Percentiles rank a stretch among this genome's conserved stretches.
Conservation (phyloP, 2,113 vertebrate species). For the Hydrochoerus hydrochaeris region DNA sequence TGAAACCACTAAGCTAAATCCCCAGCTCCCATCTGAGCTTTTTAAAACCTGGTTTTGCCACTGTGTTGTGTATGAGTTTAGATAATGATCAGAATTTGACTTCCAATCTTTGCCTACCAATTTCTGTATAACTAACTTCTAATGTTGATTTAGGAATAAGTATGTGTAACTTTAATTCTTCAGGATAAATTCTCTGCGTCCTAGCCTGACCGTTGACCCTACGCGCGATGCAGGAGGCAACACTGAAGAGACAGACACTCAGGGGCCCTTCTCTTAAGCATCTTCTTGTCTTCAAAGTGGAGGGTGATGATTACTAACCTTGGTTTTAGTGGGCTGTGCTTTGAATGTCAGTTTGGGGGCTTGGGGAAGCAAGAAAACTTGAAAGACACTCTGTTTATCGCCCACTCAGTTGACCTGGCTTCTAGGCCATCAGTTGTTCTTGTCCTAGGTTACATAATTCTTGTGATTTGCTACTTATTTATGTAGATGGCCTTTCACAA, state of each 20-base stretch:
- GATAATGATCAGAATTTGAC: background rate
- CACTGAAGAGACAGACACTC: background rate
- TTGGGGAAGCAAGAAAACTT: background rate
- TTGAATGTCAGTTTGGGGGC: background rate
- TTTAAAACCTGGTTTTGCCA: background rate
- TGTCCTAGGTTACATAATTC: background rate
- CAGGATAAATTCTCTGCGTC: background rate
- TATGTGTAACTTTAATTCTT: background rate
- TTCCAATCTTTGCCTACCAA: background rate
- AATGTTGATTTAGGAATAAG: background rate
- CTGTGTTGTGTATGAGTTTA: fast-evolving
- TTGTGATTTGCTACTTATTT: background rate
- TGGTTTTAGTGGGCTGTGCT: background rate
- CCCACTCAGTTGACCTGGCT: background rate
- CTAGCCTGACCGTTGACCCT: background rate
- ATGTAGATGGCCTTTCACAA: background rate
- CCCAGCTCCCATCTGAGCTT: no score
- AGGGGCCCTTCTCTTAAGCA: fast-evolving
- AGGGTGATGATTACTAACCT: background rate
- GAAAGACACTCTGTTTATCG: background rate
- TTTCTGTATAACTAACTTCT: background rate
- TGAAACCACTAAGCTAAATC: no score
- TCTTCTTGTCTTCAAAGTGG: background rate
- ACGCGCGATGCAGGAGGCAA: background rate
- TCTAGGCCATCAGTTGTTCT: background rate